Percentiles rank a stretch among this genome's conserved stretches.
Evolutionary conservation across 2,113 vertebrate species (phyloP).

Genomic region (Natator depressus): DNA sequence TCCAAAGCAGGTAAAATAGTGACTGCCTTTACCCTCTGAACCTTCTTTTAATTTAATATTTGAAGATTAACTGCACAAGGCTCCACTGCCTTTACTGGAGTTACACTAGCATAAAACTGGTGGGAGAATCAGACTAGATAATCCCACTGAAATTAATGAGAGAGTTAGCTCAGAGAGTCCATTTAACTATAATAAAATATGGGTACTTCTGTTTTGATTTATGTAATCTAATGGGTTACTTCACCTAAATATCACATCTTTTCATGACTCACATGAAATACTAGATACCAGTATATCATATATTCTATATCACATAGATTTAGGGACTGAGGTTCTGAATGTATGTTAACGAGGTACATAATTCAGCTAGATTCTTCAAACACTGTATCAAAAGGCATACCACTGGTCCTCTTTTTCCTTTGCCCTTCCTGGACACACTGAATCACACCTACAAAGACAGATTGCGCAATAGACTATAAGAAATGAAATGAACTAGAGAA

Average conservation of each 20-base stretch:
- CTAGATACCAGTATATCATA: not conserved
- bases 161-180: not conserved
- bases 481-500: not conserved
- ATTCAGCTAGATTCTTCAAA: accelerated
- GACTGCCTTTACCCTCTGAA: not conserved
- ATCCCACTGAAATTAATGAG: not conserved
- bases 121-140: not conserved
- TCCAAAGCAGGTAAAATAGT: not conserved
- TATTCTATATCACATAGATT: not conserved
- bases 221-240: not conserved
- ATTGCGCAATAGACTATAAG: not conserved
- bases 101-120: not conserved
- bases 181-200: not conserved
- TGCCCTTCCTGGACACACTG: not conserved
- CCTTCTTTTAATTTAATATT: not conserved
- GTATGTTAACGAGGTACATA: accelerated
- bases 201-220: not conserved
- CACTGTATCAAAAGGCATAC: not conserved
- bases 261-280: not conserved
- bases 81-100: not conserved
- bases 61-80: accelerated
- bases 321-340: not conserved
- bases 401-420: not conserved
- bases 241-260: not conserved
- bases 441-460: not conserved